Evolutionary conservation across 2,113 vertebrate species (phyloP), one percentile per base, ranked within the genome.

Genomic region (Neolamprologus modestus): DNA sequence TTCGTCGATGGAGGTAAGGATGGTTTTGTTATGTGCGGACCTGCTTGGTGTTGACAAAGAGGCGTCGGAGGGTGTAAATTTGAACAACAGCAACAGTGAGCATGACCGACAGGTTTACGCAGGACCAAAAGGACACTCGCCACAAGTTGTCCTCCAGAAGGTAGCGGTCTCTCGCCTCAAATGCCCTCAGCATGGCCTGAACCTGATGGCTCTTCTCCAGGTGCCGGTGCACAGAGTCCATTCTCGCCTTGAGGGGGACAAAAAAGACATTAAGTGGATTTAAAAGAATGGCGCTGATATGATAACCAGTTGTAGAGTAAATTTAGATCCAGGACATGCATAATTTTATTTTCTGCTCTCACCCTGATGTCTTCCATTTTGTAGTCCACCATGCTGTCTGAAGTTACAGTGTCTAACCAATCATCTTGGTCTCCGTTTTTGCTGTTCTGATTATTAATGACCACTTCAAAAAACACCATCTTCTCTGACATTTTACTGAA

Each of bases 401-500:
- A 91, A 68, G 92, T 93, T 17, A 0, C 95, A 93, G 86, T 88
- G 81, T 96, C 95, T 0, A 73, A 92, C 97, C 97, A 97, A 26
- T 93, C 93, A 0, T 96, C 96, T 9, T 10, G 86, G 13, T 3
- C 89, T n/a, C 37, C 42, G 0, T 73, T 68, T 21, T 24, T 81
- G 9, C 92, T 89, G 12, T 26, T 88, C 54, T 94, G 88, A 33
- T 95, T 95, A 68, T 97, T 97, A 12, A 98, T 93, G 86, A 97
- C 92, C 53, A 98, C 95, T 89, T 96, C 96, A 7, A 98, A 98
- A 93, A 98, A 98, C 47, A 98, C 96, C 85, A 98, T 92, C 93
- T 99, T 99, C 94, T 97, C 96, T 0, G 97, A 97, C 79, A 97
- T 90, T 50, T 96, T 96, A 92, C 98, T 98, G 95, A 97, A 98